phyloP scores from a whole-genome alignment of 2,113 vertebrate genomes.

The Istiophorus platypterus region DNA sequence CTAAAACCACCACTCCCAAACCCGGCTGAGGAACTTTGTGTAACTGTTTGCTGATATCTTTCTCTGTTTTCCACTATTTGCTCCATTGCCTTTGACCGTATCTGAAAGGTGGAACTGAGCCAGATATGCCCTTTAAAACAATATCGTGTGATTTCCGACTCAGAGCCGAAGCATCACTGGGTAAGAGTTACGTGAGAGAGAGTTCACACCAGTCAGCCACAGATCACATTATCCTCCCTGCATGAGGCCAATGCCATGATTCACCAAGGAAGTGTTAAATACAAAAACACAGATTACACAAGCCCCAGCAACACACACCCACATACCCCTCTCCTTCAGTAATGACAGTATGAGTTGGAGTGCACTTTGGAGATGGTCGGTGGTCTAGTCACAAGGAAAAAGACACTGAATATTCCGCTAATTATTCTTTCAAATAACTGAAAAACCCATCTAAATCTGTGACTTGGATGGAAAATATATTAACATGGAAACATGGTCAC shows the following conservation, averaged over 20 bases:
- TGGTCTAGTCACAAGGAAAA: conserved; percentile 25
- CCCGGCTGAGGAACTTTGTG: conserved; percentile 1
- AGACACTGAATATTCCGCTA: not conserved
- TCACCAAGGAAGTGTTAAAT: conserved; percentile 57
- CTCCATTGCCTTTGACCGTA: not conserved
- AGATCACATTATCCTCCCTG: conserved; percentile 50
- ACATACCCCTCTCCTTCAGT: conserved; percentile 3
- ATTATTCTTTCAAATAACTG: conserved; percentile 26
- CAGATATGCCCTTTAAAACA: conserved; percentile 3
- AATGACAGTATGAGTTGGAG: conserved; percentile 51
- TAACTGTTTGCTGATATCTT: not conserved
- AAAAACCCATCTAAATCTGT: not conserved
- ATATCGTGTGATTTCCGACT: not conserved
- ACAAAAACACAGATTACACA: conserved; percentile 57
- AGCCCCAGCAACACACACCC: conserved; percentile 40
- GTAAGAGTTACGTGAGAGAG: conserved; percentile 22
- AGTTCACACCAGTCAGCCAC: conserved; percentile 56
- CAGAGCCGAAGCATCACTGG: not conserved
- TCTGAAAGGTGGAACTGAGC: not conserved
- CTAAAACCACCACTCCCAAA: conserved; percentile 1
- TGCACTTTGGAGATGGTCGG: conserved; percentile 6
- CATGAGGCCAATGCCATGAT: conserved; percentile 44
- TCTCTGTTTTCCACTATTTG: not conserved
- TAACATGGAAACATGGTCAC: not conserved
- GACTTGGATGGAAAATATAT: not conserved